Percentiles rank a stretch among this genome's conserved stretches.
Conservation (phyloP, 1,140 invertebrate genomes). For the Harlomillsia oculata region DNA sequence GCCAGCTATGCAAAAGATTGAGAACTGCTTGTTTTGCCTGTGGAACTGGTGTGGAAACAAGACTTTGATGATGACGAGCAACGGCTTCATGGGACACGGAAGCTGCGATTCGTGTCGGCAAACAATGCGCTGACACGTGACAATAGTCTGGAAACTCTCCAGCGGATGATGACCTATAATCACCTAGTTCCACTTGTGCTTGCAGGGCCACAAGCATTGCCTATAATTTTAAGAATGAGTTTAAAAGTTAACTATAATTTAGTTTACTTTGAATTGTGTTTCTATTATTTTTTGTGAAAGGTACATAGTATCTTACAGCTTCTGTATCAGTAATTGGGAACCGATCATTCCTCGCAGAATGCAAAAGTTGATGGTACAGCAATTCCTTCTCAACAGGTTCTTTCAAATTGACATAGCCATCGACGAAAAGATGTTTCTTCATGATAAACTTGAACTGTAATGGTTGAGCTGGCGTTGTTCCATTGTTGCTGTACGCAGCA, state of each 20-base stretch:
- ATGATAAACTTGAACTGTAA: constrained; percentile 59
- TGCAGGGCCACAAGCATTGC: constrained; percentile 88
- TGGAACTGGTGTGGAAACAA: constrained; percentile 69
- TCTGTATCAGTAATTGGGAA: constrained; percentile 86
- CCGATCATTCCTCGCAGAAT: constrained; percentile 76
- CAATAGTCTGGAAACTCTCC: constrained; percentile 58
- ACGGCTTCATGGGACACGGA: constrained; percentile 66
- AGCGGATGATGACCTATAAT: constrained; percentile 47
- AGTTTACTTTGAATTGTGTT: background rate
- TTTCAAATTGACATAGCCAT: constrained; percentile 68
- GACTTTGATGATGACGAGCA: constrained; percentile 72
- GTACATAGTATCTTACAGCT: constrained; percentile 57
- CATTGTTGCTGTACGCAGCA: constrained; percentile 43
- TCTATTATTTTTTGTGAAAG: background rate
- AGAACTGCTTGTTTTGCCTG: constrained; percentile 86
- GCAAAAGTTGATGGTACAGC: constrained; percentile 88
- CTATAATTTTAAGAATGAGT: constrained; percentile 37
- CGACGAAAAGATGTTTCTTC: constrained; percentile 88
- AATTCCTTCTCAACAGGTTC: constrained; percentile 90
- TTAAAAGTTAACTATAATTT: constrained; percentile 4
- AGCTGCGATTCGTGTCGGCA: constrained; percentile 67
- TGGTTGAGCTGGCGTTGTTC: constrained; percentile 41
- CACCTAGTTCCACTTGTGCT: constrained; percentile 81
- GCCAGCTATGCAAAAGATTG: constrained; percentile 89
- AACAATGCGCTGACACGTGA: constrained; percentile 44